A percentile compares a stretch with the other conserved stretches of the same genome.
These are phyloP conservation scores for Amphiprion ocellaris DNA, from an alignment of 2,113 vertebrate species.

Conservation along the genomic window DNA sequence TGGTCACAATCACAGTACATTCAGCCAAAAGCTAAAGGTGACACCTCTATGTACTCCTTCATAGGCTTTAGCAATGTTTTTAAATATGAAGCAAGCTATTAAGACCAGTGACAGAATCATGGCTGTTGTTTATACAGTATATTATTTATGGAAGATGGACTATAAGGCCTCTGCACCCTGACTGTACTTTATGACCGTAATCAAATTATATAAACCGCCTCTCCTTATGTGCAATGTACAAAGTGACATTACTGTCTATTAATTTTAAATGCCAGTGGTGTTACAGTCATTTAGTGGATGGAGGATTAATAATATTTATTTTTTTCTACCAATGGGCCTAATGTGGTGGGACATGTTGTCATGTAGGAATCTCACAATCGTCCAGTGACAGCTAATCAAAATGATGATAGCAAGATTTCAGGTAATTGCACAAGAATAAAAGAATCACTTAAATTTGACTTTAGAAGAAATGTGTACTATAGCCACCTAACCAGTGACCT, in stretches of 20 bases:
- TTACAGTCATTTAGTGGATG: too few species aligned
- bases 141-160: background rate
- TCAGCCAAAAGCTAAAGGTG: background rate
- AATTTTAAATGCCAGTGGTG: too few species aligned
- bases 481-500: background rate
- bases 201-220: background rate
- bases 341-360: background rate
- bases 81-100: background rate
- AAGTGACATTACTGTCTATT: too few species aligned
- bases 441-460: background rate
- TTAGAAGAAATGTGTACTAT: background rate
- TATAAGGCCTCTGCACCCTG: background rate
- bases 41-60: background rate
- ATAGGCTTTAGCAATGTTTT: background rate
- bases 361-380: background rate
- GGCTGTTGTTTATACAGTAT: background rate
- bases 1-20: background rate
- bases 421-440: background rate
- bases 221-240: too few species aligned
- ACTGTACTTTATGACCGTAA: slow-evolving; percentile 1
- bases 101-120: background rate
- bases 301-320: too few species aligned
- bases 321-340: background rate
- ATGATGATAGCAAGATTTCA: background rate
- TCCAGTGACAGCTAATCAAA: background rate